phyloP scores from a whole-genome alignment of 2,113 vertebrate genomes.

The Uria aalge region DNA sequence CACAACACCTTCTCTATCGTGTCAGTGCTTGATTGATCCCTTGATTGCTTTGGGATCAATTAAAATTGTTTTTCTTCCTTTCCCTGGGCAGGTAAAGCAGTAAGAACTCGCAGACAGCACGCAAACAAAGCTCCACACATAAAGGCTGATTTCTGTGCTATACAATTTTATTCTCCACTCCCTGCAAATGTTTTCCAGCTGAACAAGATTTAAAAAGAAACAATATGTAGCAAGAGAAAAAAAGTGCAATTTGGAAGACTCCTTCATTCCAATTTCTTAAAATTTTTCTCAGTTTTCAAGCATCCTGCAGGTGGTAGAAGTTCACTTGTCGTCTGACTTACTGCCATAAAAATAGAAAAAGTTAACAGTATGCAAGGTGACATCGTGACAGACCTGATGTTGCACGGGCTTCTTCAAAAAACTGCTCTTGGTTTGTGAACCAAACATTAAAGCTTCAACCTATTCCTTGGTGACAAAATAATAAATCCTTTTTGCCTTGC shows the following conservation, averaged over 20 bases:
- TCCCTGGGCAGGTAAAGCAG: not conserved
- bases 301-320: not conserved
- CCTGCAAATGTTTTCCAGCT: not conserved
- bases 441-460: not conserved
- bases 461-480: not conserved
- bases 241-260: not conserved
- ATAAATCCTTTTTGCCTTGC: not conserved
- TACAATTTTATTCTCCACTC: not conserved
- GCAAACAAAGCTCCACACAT: not conserved
- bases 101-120: not conserved
- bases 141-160: not conserved
- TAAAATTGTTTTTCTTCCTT: not conserved
- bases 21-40: not conserved
- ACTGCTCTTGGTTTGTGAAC: not conserved
- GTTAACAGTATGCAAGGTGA: not conserved
- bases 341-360: not conserved
- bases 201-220: not conserved
- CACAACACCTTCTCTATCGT: not conserved
- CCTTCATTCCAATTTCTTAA: not conserved
- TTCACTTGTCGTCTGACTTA: not conserved
- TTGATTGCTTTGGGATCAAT: not conserved
- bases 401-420: not conserved
- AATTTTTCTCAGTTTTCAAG: not conserved
- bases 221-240: not conserved
- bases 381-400: not conserved